These are phyloP conservation scores for Gadus chalcogrammus DNA, from an alignment of 2,113 vertebrate species.

Conservation along the genomic window DNA sequence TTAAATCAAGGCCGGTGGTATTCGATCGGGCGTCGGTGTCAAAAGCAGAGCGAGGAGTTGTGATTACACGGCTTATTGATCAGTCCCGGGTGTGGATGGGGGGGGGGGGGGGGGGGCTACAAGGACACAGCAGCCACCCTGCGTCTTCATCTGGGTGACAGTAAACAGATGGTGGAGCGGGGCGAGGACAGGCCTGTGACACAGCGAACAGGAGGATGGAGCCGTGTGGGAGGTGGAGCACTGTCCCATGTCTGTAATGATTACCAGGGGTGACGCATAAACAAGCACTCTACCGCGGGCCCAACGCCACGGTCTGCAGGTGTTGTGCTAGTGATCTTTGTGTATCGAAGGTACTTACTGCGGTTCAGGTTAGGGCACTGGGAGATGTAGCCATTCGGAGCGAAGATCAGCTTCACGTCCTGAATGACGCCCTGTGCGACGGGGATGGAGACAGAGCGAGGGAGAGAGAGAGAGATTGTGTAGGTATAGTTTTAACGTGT, in stretches of 20 bases:
- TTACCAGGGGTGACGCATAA: neutral
- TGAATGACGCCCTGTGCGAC: slow-evolving; percentile 85
- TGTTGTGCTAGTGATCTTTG: neutral
- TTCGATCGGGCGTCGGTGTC: slow-evolving; percentile 29
- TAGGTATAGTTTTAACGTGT: no score
- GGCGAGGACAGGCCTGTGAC: no score
- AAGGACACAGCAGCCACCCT: slow-evolving; percentile 29
- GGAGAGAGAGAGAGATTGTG: no score
- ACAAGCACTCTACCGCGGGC: neutral
- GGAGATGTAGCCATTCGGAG: slow-evolving; percentile 88
- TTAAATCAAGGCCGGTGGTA: neutral
- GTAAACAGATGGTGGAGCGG: slow-evolving; percentile 31
- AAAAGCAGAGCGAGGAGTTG: slow-evolving; percentile 41
- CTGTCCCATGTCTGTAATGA: neutral
- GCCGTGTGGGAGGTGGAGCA: no score
- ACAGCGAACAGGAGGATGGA: no score
- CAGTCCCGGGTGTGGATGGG: slow-evolving; percentile 27
- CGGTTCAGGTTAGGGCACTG: slow-evolving; percentile 97
- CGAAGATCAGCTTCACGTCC: slow-evolving; percentile 89
- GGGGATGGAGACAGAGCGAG: neutral
- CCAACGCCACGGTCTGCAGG: neutral
- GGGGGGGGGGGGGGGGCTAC: slow-evolving; percentile 5
- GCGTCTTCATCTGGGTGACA: slow-evolving; percentile 50
- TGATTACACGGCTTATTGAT: slow-evolving; percentile 63
- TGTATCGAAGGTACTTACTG: slow-evolving; percentile 77